Evolutionary conservation across 2,888 invertebrate species (phyloP), one percentile per base, ranked within the genome.

Genomic region (Tricholauxania praeusta): DNA sequence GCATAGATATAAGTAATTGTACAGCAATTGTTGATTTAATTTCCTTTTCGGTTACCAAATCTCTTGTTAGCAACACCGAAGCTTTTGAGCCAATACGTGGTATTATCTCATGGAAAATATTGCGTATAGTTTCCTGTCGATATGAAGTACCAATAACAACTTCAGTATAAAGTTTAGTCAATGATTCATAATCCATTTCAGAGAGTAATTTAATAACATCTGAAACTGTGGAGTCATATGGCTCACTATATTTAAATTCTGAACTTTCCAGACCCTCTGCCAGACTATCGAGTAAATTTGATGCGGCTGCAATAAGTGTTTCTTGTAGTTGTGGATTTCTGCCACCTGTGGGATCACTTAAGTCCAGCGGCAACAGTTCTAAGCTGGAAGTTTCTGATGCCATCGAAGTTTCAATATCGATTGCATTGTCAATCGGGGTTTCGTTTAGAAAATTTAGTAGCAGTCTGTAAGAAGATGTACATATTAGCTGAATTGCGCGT

Each of bases 131-230:
- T 84, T 93, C 93, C 83, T 93, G 89, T 47, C 92, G 91, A 80
- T 93, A 93, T 77, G 93, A 93, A 4, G 93, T 93, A 1, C 93
- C 93, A 1, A 91, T 86, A 2, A 90, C 90, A 32, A 91, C 86
- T 76, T 91, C 90, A 7, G 89, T 88, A 78, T 91, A 91, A 0
- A 91, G 84, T 47, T 88, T 88, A 59, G 83, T 83, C 4, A 88
- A 72, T 7, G 87, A 87, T 48, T 83, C 82, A 65, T 83, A 85
- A 74, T 87, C 84, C 84, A 87, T 84, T 82, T 85, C 83, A 19
- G 86, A 85, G 6, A 88, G 79, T 0, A 87, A 72, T 73, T 82
- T 84, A 47, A 88, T 86, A 22, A 87, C 84, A 75, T 88, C 87
- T 1, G 87, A 86, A 1, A 87, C 80, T 0, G 84, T 84, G 3